These are phyloP conservation scores for Cyprinodon tularosa DNA, from an alignment of 2,113 vertebrate genomes.

Conservation along the genomic window DNA sequence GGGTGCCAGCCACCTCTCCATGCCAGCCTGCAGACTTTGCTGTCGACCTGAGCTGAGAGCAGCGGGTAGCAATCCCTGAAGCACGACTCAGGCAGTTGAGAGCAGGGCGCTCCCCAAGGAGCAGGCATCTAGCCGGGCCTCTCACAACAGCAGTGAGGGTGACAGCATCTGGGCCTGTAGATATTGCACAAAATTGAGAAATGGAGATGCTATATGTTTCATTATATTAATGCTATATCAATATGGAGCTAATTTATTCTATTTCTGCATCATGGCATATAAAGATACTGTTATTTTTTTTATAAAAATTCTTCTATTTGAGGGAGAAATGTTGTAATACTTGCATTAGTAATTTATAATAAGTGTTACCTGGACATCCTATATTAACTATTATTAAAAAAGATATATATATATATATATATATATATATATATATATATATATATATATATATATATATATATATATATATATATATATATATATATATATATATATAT, in stretches of 20 bases:
- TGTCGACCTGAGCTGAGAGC: constrained; percentile 53
- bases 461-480: no score
- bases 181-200: background rate
- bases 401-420: no score
- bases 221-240: no score
- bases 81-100: constrained; percentile 85
- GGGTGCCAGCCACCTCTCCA: constrained; percentile 83
- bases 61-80: constrained; percentile 82
- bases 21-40: constrained; percentile 73
- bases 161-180: constrained; percentile 65
- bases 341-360: background rate
- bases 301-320: background rate
- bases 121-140: constrained; percentile 80
- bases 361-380: background rate
- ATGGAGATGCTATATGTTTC: background rate
- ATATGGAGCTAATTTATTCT: background rate
- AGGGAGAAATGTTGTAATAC: background rate
- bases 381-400: no score
- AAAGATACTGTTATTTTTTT: background rate
- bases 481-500: no score
- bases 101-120: constrained; percentile 85
- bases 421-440: no score
- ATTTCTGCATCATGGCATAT: background rate
- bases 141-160: constrained; percentile 79
- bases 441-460: no score